Conservation (phyloP, 2,797 vertebrate species). For the Helicolenus hilgendorfi region DNA sequence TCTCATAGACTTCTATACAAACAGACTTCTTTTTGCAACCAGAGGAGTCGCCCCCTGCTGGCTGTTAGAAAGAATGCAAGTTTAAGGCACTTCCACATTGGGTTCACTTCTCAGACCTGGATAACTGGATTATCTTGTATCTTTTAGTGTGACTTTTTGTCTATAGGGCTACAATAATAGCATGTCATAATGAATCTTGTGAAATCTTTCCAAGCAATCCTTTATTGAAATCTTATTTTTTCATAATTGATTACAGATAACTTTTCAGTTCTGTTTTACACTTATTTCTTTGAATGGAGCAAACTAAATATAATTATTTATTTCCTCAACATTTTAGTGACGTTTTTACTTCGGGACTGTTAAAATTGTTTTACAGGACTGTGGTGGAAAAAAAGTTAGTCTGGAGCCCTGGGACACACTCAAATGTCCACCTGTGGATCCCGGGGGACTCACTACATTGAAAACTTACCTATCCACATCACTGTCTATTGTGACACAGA, state of each 20-base stretch:
- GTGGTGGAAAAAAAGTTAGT: neutral
- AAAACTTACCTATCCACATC: neutral
- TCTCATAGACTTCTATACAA: no score
- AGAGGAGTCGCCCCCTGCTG: no score
- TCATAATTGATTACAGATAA: neutral
- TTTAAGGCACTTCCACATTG: fast-evolving
- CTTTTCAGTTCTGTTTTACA: neutral
- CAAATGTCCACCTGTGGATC: neutral
- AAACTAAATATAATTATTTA: neutral
- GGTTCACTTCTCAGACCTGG: fast-evolving
- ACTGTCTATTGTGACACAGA: neutral
- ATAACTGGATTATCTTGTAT: no score
- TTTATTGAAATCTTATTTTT: neutral
- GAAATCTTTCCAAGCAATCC: neutral
- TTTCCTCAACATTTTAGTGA: neutral
- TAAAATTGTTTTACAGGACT: neutral
- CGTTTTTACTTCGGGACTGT: neutral
- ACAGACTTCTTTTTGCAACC: fast-evolving
- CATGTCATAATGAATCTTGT: neutral
- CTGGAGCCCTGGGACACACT: neutral
- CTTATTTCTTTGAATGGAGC: neutral
- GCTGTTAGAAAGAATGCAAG: no score
- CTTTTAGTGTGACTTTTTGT: neutral
- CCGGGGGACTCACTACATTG: neutral
- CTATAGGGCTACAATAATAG: neutral